Percentiles rank a stretch among this genome's conserved stretches.
Evolutionary conservation across 2,113 vertebrate genomes (phyloP).

Genomic region (Neotoma lepida): DNA sequence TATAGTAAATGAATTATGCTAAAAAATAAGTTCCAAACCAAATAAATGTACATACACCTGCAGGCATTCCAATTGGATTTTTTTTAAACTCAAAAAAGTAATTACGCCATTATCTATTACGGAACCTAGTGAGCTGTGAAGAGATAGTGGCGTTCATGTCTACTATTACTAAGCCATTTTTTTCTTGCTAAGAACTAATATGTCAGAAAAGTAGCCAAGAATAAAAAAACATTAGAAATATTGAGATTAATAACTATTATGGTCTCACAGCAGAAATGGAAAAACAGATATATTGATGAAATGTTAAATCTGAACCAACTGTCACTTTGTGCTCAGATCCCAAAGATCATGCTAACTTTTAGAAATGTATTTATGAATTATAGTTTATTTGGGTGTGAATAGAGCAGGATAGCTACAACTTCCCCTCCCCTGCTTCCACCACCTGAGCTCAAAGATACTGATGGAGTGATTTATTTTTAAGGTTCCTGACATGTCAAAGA

Average conservation of each 20-base stretch:
- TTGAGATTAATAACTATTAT: conserved; percentile 73
- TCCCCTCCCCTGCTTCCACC: background rate
- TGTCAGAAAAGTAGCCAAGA: conserved; percentile 76
- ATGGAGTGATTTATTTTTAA: conserved; percentile 9
- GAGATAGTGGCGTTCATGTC: conserved; percentile 73
- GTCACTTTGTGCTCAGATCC: conserved; percentile 22
- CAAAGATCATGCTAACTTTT: conserved; percentile 45
- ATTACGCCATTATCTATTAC: conserved; percentile 80
- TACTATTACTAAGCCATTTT: conserved; percentile 71
- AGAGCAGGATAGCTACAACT: background rate
- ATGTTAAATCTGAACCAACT: conserved; percentile 57
- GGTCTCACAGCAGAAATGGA: conserved; percentile 49
- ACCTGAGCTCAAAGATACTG: background rate
- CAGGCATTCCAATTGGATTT: conserved; percentile 76
- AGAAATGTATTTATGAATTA: conserved; percentile 29
- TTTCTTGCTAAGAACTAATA: conserved; percentile 75
- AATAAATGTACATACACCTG: conserved; percentile 75
- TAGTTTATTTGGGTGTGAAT: conserved; percentile 41
- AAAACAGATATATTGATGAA: conserved; percentile 59
- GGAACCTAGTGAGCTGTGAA: conserved; percentile 74
- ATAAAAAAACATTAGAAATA: conserved; percentile 72
- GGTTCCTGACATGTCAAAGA: background rate
- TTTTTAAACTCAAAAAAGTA: conserved; percentile 77
- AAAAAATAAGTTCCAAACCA: conserved; percentile 73
- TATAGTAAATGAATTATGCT: conserved; percentile 75